Evolutionary conservation across 2,113 vertebrate species (phyloP).

Genomic region (Catharus minimus): DNA sequence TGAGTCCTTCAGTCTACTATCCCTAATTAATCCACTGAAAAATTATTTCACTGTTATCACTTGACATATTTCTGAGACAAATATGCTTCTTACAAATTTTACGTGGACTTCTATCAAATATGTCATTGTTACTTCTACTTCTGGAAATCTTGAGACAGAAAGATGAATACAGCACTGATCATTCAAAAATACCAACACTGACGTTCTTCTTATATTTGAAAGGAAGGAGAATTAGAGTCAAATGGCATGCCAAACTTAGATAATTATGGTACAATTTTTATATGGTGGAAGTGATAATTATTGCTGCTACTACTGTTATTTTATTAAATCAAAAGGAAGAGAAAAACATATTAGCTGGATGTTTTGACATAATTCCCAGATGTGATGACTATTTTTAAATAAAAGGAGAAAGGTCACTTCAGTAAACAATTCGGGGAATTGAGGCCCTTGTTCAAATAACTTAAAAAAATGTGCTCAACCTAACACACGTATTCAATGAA

Average conservation of each 20-base stretch:
- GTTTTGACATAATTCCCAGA: not conserved
- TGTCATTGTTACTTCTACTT: not conserved
- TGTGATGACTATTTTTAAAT: not conserved
- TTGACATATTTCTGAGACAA: not conserved
- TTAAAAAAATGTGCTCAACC: rapidly evolving
- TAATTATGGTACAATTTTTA: not conserved
- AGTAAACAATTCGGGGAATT: not conserved
- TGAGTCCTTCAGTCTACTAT: not conserved
- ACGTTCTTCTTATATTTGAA: not conserved
- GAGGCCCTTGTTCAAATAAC: not conserved
- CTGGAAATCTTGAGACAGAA: not conserved
- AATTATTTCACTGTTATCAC: not conserved
- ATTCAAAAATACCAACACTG: not conserved
- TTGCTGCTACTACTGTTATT: not conserved
- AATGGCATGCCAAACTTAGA: not conserved
- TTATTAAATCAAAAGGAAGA: not conserved
- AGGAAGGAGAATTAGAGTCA: not conserved
- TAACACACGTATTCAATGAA: rapidly evolving
- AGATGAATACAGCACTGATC: not conserved
- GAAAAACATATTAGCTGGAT: not conserved
- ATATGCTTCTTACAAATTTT: not conserved
- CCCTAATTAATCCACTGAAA: not conserved
- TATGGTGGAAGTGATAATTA: not conserved
- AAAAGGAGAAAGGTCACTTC: not conserved
- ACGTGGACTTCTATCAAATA: not conserved